Base-by-base conservation (phyloP, 2,888 invertebrate species). In the Melanostoma scalare region DNA sequence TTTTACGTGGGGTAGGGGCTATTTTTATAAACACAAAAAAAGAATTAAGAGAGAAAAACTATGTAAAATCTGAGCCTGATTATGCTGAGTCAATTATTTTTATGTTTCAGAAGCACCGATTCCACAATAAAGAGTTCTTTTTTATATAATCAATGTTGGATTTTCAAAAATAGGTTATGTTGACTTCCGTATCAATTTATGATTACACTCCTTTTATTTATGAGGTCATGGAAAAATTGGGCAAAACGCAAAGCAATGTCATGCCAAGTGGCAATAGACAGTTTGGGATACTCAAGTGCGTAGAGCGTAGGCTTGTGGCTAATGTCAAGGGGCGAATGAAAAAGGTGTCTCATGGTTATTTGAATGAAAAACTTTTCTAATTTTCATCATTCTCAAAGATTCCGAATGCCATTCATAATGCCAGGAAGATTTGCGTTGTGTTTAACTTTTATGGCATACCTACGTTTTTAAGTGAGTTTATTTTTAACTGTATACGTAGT, bases 1-100 rank as follows among this genome's bases (percentile, higher is more conserved):
- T 42, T 40, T 46, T 60, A 71, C 65, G 76, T 61, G 81, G 75
- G 75, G 60, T 60, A 20, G 65, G 48, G 36, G 48, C 67, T 81
- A 81, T 81, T 76, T 76, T 55, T 67, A 38, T 38, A 63, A 35
- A 33, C n/a, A n/a, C n/a, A 20, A 31, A 30, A 68, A 67, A 50
- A 71, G 48, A 56, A 40, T 20, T 20, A 20, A 20, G 67, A 55
- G 42, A 53, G 9, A 46, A 46, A 56, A 65, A 6, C 55, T 20
- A 60, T 56, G 20, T 71, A 44, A 53, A 68, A 53, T 42, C 71
- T 20, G 20, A 20, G 20, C 20, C 20, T 20, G 20, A 20, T 20
- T 20, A 20, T 20, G 20, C 1, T 20, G 20, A 20, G 20, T 20
- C 20, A 20, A 20, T 20, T 20, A 20, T 20, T 20, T 20, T 20